Conservation (phyloP, 2,888 invertebrate genomes). For the Arctia plantaginis region DNA sequence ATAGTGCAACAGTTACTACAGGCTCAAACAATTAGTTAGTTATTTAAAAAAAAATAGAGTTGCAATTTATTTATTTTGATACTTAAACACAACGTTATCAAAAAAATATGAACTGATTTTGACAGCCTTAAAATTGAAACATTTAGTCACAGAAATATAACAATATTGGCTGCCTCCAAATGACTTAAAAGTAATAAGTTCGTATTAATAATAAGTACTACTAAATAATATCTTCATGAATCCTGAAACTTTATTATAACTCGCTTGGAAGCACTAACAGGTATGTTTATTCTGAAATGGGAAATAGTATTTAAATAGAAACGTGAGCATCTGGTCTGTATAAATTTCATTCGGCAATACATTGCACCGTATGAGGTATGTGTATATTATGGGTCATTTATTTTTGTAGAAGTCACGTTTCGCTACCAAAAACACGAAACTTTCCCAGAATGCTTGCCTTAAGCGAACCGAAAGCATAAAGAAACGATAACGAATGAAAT, state of each 20-base stretch:
- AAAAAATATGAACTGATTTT: neutral
- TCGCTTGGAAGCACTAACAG: neutral
- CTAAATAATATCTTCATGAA: neutral
- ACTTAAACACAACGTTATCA: neutral
- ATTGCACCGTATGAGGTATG: neutral
- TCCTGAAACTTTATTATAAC: neutral
- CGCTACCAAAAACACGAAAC: constrained; percentile 2
- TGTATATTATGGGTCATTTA: neutral
- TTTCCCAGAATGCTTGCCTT: constrained; percentile 29
- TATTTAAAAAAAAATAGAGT: too few relatives aligned
- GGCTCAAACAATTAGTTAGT: neutral
- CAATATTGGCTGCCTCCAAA: neutral
- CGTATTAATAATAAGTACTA: neutral
- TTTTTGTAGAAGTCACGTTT: constrained; percentile 16
- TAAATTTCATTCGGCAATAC: neutral
- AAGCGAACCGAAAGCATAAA: constrained; percentile 56
- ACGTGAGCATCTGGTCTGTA: neutral
- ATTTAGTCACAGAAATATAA: neutral
- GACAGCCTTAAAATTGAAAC: neutral
- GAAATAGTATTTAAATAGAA: neutral
- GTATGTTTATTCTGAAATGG: neutral
- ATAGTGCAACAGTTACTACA: too few relatives aligned
- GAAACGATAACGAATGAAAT: constrained; percentile 49
- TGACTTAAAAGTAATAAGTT: neutral
- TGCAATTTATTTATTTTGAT: neutral